Evolutionary conservation across 2,888 invertebrate species (phyloP), one percentile per base, ranked within the genome.

Genomic region (Thecophora atra): DNA sequence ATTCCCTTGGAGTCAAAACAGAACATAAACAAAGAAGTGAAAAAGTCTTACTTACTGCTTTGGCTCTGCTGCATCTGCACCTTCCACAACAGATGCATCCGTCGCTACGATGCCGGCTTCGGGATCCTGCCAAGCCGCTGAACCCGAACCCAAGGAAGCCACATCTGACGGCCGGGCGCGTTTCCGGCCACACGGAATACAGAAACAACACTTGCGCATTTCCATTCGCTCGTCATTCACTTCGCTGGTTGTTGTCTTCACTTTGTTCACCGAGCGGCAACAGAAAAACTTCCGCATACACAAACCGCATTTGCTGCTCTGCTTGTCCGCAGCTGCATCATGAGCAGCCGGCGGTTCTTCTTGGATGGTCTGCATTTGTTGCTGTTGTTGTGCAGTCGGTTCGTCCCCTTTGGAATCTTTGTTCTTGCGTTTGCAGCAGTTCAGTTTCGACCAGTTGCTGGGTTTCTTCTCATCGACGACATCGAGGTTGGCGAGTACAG

Each of bases 51-150:
- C 77, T 76, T 64, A 78, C 79, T 74, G 77, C 51, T 73, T 72
- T 7, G 76, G 69, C 58, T 71, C 78, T 44, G 87, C 89, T 75
- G 77, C 75, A 89, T 89, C 47, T 89, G 78, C 79, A 87, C 89
- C 80, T 89, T 91, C 81, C 89, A 91, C 24, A 88, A 86, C 79
- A 88, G 87, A 76, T 87, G 89, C 79, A 74, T 82, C 81, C n/a
- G 80, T 78, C 26, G 84, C 74, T 7, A 77, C 74, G 42, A 81
- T 82, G 65, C 79, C 83, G 30, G 76, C 75, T 72, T 84, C 84
- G 0, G 84, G 85, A 76, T 84, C 85, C 17, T 80, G 80, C 85
- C 86, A 85, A n/a, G 85, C 86, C 6, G 75, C 69, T 24, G 71
- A 73, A 15, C 58, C 58, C 26, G 64, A 70, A 13, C 71, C 74